Conservation (phyloP, 2,797 vertebrate genomes). For the Picus viridis region DNA sequence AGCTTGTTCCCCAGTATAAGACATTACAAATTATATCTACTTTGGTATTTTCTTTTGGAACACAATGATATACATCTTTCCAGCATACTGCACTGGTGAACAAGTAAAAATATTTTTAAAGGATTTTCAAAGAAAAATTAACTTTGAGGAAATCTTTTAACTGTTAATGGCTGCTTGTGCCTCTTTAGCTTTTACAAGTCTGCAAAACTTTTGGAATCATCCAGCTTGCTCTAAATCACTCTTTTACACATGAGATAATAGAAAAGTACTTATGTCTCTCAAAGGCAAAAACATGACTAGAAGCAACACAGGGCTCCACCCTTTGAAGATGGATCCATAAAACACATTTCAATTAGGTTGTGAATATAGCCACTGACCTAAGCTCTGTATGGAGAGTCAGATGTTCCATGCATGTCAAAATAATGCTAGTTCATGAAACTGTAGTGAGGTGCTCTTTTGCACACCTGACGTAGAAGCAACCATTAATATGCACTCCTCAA, state of each 20-base stretch:
- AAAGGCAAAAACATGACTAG: not conserved
- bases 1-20: not conserved
- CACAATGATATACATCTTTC: rapidly evolving
- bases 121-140: not conserved
- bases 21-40: not conserved
- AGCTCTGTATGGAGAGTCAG: not conserved
- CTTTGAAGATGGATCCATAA: rapidly evolving
- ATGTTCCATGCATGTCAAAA: not conserved
- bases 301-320: not conserved
- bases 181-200: not conserved
- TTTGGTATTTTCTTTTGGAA: not conserved
- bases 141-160: not conserved
- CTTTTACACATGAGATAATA: not conserved
- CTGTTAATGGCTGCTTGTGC: not conserved
- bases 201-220: not conserved
- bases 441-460: not conserved
- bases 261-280: not conserved
- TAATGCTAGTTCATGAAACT: not conserved
- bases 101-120: not conserved
- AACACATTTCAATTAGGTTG: not conserved
- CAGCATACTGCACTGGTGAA: not conserved
- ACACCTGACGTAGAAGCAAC: not conserved
- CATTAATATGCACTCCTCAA: not conserved
- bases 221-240: not conserved
- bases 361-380: not conserved